Percentiles rank a stretch among this genome's conserved stretches.
Evolutionary conservation across 2,888 invertebrate genomes (phyloP).

Genomic region (Venusia cambrica): DNA sequence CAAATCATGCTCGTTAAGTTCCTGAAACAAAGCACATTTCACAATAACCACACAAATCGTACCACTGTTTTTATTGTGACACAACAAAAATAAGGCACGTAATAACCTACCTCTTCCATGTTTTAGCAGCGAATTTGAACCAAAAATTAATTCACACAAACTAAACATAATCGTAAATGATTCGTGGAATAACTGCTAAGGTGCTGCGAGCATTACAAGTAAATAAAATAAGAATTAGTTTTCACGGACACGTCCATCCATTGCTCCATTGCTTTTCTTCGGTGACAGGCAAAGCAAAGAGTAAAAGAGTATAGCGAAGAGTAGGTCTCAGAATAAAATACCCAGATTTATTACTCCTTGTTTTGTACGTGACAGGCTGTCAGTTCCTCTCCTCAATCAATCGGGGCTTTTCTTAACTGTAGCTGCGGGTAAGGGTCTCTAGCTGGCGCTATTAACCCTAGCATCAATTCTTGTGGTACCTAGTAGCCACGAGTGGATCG

Average conservation of each 20-base stretch:
- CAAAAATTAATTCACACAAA: conserved; percentile 61
- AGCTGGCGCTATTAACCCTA: too few relatives aligned
- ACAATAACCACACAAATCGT: conserved; percentile 42
- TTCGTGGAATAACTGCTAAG: conserved; percentile 55
- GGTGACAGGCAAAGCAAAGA: conserved; percentile 45
- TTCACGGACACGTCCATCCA: conserved; percentile 71
- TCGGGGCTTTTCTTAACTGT: too few relatives aligned
- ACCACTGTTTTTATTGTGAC: conserved; percentile 42
- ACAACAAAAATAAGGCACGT: conserved; percentile 64
- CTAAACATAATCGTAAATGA: conserved; percentile 72
- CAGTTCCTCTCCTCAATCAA: too few relatives aligned
- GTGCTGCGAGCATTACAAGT: conserved; percentile 64
- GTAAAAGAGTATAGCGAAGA: too few relatives aligned
- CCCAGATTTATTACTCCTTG: too few relatives aligned
- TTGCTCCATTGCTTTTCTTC: conserved; percentile 64
- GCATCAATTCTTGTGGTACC: too few relatives aligned
- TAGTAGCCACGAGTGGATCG: too few relatives aligned
- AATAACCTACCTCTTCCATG: conserved; percentile 74
- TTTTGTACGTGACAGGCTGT: too few relatives aligned
- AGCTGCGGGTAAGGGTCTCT: too few relatives aligned
- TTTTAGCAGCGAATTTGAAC: conserved; percentile 63
- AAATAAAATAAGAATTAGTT: conserved; percentile 65
- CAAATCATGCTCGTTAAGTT: conserved; percentile 74
- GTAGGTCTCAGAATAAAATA: too few relatives aligned
- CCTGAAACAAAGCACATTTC: conserved; percentile 58